phyloP scores from a whole-genome alignment of 2,888 invertebrate species.

The Acanthopleura granulata region DNA sequence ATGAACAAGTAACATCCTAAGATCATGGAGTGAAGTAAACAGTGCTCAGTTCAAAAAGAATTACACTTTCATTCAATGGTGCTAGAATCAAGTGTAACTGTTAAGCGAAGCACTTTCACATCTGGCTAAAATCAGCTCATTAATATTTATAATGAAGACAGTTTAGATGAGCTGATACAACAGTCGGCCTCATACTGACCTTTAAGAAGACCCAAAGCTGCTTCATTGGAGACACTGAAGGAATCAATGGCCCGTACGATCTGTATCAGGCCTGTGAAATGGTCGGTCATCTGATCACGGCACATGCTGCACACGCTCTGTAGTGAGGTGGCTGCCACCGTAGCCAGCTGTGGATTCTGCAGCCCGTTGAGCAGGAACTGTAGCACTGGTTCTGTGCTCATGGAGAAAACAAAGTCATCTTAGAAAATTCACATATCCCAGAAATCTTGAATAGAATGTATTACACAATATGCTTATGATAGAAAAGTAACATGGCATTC shows the following conservation, averaged over 20 bases:
- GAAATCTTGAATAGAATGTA: too few species aligned
- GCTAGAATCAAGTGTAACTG: neutral
- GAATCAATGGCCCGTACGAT: slow-evolving; percentile 65
- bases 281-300: slow-evolving; percentile 81
- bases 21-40: too few species aligned
- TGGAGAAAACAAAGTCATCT: too few species aligned
- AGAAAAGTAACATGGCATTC: too few species aligned
- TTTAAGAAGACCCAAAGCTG: slow-evolving; percentile 64
- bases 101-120: neutral
- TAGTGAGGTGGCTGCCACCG: slow-evolving; percentile 85
- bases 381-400: slow-evolving; percentile 78
- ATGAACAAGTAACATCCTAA: too few species aligned
- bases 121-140: neutral
- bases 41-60: too few species aligned
- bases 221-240: slow-evolving; percentile 64
- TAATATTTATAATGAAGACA: neutral
- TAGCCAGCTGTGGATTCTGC: slow-evolving; percentile 60
- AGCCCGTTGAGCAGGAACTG: slow-evolving; percentile 79
- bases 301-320: slow-evolving; percentile 89
- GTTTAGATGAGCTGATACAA: neutral
- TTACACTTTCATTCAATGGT: too few species aligned
- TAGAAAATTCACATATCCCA: too few species aligned
- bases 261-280: slow-evolving; percentile 80
- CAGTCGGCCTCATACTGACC: slow-evolving; percentile 38
- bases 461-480: too few species aligned